Evolutionary conservation across 2,888 invertebrate genomes (phyloP), one percentile per base, ranked within the genome.

Genomic region (Bombylius discolor): DNA sequence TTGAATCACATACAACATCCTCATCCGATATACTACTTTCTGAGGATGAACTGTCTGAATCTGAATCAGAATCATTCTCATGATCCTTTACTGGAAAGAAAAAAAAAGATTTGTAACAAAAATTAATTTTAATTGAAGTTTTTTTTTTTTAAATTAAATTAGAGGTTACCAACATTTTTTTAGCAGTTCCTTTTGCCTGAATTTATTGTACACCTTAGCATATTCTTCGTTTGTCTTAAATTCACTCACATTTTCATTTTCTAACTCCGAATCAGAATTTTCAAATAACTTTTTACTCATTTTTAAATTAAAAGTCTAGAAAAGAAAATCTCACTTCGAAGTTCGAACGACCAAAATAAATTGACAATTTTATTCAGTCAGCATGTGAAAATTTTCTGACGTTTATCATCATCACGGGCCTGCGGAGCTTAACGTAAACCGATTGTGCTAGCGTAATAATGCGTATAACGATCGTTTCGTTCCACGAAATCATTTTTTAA

Each of bases 161-260:
- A 23, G 23, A 23, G 23, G 23, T 23, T 48, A 61, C 79, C 76
- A 77, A 89, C 89, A 74, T 77, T 86, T 89, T 67, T 92, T 85
- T 31, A 89, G 73, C 70, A 92, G 87, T 72, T 95, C 95, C 67
- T 89, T 89, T 66, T 86, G 83, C 53, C 94, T 79, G 84, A 91
- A 89, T 58, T 75, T 78, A 67, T 92, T 83, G 67, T 94, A 95
- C 62, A 81, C 83, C 63, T 85, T 84, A 0, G 95, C 94, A 72
- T 91, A 95, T 53, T 81, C 81, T 67, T 83, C 81, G 69, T 91
- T 85, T 33, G 86, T 84, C 69, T 80, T 81, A 39, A 91, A 72
- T 53, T 79, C 67, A 13, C 77, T 71, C 7, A 67, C 64, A 0
- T 62, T 31, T 13, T 46, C 77, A 6, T 70, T 67, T 60, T 83